Evolutionary conservation across 2,888 invertebrate genomes (phyloP).

Genomic region (Lasioglossum malachurum): DNA sequence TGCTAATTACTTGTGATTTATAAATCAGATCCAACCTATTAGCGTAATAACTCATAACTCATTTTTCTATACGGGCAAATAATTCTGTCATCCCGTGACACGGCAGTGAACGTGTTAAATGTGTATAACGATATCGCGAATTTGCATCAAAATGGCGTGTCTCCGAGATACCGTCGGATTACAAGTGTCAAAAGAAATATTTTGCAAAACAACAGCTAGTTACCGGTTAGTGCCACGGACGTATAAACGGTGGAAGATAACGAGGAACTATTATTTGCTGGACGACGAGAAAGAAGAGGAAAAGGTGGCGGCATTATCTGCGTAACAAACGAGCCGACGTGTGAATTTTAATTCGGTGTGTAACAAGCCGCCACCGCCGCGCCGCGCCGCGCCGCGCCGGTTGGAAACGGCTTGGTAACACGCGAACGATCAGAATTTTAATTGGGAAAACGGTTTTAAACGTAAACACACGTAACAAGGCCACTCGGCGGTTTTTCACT

Average conservation of each 20-base stretch:
- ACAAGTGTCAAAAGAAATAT: not conserved
- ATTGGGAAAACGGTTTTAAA: constrained; percentile 30
- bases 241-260: not conserved
- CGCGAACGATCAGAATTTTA: constrained; percentile 39
- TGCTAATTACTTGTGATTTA: not conserved
- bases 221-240: not conserved
- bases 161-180: not conserved
- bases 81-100: not conserved
- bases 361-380: not conserved
- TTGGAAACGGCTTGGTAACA: not conserved
- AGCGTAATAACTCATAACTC: not conserved
- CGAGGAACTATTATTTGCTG: not conserved
- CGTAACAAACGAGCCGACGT: not conserved
- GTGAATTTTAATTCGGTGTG: not conserved
- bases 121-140: not conserved
- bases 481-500: constrained; percentile 31
- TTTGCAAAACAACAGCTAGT: not conserved
- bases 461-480: constrained; percentile 34
- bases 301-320: not conserved
- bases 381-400: not conserved
- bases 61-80: not conserved
- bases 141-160: constrained; percentile 1
- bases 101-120: not conserved
- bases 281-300: not conserved
- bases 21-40: not conserved